Percentiles rank a stretch among this genome's conserved stretches.
These are phyloP conservation scores for Psephotus haematonotus DNA, from an alignment of 2,113 vertebrate species.

Conservation along the genomic window DNA sequence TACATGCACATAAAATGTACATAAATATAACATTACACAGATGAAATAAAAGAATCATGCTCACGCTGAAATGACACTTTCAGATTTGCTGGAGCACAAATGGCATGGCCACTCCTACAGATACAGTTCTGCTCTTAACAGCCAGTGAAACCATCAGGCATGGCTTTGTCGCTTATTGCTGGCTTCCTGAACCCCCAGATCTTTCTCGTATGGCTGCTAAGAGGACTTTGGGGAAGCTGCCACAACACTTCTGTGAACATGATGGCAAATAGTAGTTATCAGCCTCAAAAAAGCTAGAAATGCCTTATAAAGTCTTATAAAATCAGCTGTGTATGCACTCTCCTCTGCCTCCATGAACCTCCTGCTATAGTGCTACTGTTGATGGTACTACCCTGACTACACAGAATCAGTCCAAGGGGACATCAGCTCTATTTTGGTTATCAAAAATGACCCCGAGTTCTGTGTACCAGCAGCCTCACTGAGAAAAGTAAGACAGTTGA, in stretches of 20 bases:
- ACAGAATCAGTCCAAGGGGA: neutral
- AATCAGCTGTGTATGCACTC: neutral
- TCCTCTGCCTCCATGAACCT: neutral
- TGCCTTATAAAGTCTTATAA: neutral
- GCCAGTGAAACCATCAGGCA: neutral
- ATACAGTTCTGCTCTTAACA: neutral
- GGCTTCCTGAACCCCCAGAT: neutral
- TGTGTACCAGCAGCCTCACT: neutral
- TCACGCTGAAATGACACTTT: neutral
- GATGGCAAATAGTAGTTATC: neutral
- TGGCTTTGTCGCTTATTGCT: neutral
- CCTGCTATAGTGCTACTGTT: neutral
- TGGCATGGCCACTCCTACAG: neutral
- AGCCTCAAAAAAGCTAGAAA: neutral
- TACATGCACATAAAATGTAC: neutral
- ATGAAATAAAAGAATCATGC: neutral
- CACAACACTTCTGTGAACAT: neutral
- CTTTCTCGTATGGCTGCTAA: neutral
- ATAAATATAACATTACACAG: neutral
- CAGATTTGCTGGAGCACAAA: neutral
- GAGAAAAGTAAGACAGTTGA: neutral
- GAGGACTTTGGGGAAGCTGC: neutral
- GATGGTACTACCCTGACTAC: fast-evolving
- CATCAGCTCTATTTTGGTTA: neutral
- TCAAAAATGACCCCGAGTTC: neutral